These are phyloP conservation scores for Carcinoscorpius rotundicauda DNA, from an alignment of 1,140 invertebrate species.

Conservation along the genomic window DNA sequence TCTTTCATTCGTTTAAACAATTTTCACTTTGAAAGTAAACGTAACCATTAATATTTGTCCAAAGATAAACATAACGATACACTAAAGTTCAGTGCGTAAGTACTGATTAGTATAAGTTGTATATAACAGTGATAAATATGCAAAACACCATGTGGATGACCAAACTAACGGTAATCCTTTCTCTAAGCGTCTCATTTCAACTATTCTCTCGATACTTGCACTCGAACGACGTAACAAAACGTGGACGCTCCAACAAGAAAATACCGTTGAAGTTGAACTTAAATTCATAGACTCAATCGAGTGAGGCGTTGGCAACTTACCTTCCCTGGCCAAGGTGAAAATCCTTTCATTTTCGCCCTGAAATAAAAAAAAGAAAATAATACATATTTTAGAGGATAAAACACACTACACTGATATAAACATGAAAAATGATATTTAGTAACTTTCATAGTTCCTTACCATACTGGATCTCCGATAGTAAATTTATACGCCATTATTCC, in stretches of 20 bases:
- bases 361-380: conserved; percentile 6
- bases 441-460: conserved; percentile 1
- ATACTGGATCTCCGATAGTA: conserved; percentile 2
- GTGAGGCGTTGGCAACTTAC: background rate
- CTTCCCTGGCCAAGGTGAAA: conserved; percentile 29
- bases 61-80: too few relatives aligned
- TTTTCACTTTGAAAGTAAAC: too few relatives aligned
- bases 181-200: background rate
- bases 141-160: background rate
- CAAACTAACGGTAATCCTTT: background rate
- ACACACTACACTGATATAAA: background rate
- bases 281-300: background rate
- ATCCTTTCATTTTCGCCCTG: conserved; percentile 33
- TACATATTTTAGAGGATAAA: background rate
- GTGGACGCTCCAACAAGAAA: background rate
- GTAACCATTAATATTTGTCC: too few relatives aligned
- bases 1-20: too few relatives aligned
- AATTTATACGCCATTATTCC: conserved; percentile 2
- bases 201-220: background rate
- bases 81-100: too few relatives aligned
- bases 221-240: background rate
- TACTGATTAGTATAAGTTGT: too few relatives aligned
- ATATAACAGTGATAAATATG: background rate
- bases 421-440: background rate
- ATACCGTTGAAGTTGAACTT: background rate